Base-by-base conservation (phyloP, 2,113 vertebrate species). In the Procavia capensis region DNA sequence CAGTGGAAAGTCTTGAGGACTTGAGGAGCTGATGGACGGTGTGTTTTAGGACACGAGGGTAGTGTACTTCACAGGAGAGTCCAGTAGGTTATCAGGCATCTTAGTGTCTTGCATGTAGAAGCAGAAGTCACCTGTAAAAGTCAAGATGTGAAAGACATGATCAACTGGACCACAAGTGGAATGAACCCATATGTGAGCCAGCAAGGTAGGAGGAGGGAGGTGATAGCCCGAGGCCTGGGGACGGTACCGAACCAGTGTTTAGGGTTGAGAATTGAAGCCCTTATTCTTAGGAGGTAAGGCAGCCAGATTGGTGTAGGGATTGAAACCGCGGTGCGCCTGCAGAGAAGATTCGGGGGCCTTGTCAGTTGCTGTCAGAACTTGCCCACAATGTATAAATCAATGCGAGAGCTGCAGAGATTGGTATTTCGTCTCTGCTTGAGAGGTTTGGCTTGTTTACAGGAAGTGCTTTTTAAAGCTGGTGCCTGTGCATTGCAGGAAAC, bases 391-490 rank as follows among this genome's bases (percentile, higher is more conserved):
- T 61, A 14, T n/a, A 83, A 61, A 84, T 6, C 84, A 47, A 3
- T 43, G 45, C 74, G 78, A 80, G 85, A 86, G 27, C 85, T 36
- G 16, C 7, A 31, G 81, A 59, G 57, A 84, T 85, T 75, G 76
- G 80, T 59, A 59, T 81, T 80, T 93, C 41, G n/a, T 90, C 43
- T 94, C 50, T 75, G 4, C 13, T 41, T 10, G n/a, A 86, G 64
- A 10, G 29, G 74, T 47, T 89, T 84, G 47, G 10, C 92, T 84
- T 57, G 10, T 94, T 75, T 64, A 66, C 47, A 50, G 68, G 68
- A 59, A 90, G 59, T 81, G 25, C n/a, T 82, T 85, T 63, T 91
- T 81, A 79, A 90, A 91, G 85, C 25, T 24, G 54, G n/a, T 63
- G 10, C 9, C 1, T 82, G 54, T 72, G 34, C 5, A 1, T 78